Evolutionary conservation across 2,113 vertebrate species (phyloP).

Genomic region (Hemiprocne comata): DNA sequence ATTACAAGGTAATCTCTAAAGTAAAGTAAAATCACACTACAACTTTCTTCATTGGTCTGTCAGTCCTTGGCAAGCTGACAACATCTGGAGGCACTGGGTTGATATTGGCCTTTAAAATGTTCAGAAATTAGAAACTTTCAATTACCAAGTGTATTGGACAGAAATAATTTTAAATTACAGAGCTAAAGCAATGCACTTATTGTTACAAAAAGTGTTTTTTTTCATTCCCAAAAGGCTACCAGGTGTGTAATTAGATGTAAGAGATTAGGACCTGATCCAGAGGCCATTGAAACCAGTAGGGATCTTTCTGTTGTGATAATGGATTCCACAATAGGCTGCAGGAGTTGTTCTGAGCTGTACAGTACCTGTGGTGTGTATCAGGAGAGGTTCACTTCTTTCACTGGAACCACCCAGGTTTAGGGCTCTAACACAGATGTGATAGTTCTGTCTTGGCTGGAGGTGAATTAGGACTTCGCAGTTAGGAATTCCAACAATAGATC

Average conservation of each 20-base stretch:
- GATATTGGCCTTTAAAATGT: not conserved
- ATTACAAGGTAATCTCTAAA: not conserved
- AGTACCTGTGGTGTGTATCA: constrained; percentile 86
- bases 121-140: constrained; percentile 2
- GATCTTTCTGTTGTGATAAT: not conserved
- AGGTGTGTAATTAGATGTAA: not conserved
- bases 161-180: not conserved
- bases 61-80: not conserved
- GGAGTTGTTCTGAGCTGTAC: not conserved
- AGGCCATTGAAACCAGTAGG: not conserved
- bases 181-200: not conserved
- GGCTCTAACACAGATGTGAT: constrained; percentile 83
- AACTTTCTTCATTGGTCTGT: not conserved
- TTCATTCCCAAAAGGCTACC: not conserved
- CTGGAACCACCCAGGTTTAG: constrained; percentile 91
- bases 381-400: constrained; percentile 79
- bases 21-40: not conserved
- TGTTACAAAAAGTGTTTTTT: not conserved
- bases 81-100: fast-evolving
- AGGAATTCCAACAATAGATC: constrained; percentile 91
- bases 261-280: not conserved
- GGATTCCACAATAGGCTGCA: not conserved
- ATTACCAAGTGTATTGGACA: not conserved
- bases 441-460: constrained; percentile 82
- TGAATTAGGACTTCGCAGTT: constrained; percentile 89